phyloP scores from a whole-genome alignment of 2,113 vertebrate genomes.

The Turdus rufiventris region DNA sequence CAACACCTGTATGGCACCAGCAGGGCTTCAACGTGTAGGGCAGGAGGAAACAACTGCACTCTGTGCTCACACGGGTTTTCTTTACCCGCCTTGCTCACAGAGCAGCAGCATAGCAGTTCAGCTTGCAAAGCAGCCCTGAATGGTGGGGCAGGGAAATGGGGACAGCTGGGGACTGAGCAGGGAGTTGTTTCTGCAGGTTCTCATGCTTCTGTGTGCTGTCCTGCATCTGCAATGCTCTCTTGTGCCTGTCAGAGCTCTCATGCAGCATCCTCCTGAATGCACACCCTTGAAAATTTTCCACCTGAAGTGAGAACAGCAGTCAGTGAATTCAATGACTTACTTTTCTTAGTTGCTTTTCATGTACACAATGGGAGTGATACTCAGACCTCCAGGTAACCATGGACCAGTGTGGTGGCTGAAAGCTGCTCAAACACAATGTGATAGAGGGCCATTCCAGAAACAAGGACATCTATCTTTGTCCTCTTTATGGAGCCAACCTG shows the following conservation, averaged over 20 bases:
- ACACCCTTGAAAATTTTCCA: conserved; percentile 32
- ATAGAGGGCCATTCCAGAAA: background rate
- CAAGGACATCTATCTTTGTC: background rate
- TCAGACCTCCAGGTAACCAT: background rate
- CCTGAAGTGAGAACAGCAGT: background rate
- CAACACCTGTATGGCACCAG: rapidly evolving
- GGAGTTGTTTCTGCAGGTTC: background rate
- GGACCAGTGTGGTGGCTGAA: rapidly evolving
- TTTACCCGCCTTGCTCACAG: rapidly evolving
- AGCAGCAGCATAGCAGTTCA: background rate
- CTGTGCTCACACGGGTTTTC: background rate
- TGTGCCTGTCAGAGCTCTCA: rapidly evolving
- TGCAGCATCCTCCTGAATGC: background rate
- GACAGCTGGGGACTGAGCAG: rapidly evolving
- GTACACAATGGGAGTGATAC: background rate
- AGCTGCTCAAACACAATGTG: background rate
- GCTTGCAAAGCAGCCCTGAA: rapidly evolving
- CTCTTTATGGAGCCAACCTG: background rate
- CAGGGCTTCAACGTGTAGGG: rapidly evolving
- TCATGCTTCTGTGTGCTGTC: rapidly evolving
- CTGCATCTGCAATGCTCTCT: background rate
- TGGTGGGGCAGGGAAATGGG: rapidly evolving
- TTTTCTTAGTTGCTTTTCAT: background rate
- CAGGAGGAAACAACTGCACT: rapidly evolving
- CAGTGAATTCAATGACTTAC: background rate